Evolutionary conservation across 1,140 invertebrate species (phyloP), one percentile per base, ranked within the genome.

Genomic region (Mya arenaria): DNA sequence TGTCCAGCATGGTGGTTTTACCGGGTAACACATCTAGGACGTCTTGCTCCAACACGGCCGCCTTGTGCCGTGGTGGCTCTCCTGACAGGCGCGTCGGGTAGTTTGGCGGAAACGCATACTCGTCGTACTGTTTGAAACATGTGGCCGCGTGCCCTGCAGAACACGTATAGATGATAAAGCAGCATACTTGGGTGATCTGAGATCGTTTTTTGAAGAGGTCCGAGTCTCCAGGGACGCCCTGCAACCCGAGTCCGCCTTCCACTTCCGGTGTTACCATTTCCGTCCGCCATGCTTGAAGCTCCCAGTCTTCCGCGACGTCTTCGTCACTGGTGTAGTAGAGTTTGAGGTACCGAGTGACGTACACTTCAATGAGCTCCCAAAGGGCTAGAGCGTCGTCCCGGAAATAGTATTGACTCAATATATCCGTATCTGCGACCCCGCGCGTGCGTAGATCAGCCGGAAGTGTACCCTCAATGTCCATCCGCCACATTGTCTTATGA

Each of bases 31-130:
- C 48, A 1, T 58, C 65, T 36, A 93, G 56, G 56, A 93, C 84
- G 44, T 93, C 89, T 17, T 82, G 52, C 62, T 92, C 92, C n/a
- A 87, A 88, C 13, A 58, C 30, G n/a, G 60, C 30, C 39, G 92
- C 90, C 30, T 84, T 83, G 17, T 58, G 63, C 28, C 88, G 74
- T 1, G 93, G 93, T n/a, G 90, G 84, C 15, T 83, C 63, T 74
- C 89, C 91, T 2, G 86, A 72, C 1, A 94, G 82, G 19, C 86
- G 86, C 13, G 86, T 87, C 0, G 93, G 93, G 83, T 93, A 94
- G 82, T 93, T 93, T 15, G 92, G 93, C 8, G 92, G 89, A 82
- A 93, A 94, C 13, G 87, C 91, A 80, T 93, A 94, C 30, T 87
- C 80, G 25, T 89, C 85, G 41, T 91, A 90, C 73, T 89, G 88